These are phyloP conservation scores for Xyrauchen texanus DNA, from an alignment of 2,113 vertebrate species.

Conservation along the genomic window DNA sequence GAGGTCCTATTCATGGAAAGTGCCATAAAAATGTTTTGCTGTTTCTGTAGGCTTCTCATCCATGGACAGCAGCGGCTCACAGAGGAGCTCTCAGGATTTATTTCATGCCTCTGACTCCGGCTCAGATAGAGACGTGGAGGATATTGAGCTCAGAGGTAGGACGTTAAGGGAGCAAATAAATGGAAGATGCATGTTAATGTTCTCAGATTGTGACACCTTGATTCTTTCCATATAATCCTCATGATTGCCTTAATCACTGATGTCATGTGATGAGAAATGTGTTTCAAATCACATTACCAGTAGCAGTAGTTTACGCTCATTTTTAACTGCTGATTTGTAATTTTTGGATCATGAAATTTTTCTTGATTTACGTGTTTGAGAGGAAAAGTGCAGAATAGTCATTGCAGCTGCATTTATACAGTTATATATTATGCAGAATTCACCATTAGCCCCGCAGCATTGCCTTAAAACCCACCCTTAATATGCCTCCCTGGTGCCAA, in stretches of 20 bases:
- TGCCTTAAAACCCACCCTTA: too few relatives aligned
- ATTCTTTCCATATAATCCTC: conserved; percentile 3
- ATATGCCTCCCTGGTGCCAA: too few relatives aligned
- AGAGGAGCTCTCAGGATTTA: conserved; percentile 87
- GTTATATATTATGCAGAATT: too few relatives aligned
- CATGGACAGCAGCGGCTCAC: conserved; percentile 86
- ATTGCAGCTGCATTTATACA: not conserved
- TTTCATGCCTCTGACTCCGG: conserved; percentile 83
- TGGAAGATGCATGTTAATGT: too few relatives aligned
- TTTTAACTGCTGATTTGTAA: conserved; percentile 9
- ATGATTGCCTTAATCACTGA: not conserved
- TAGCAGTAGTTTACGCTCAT: not conserved
- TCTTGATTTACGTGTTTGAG: not conserved
- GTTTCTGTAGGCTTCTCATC: conserved; percentile 74
- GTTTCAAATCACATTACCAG: not conserved
- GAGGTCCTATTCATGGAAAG: not conserved
- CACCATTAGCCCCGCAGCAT: too few relatives aligned
- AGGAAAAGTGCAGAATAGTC: conserved; percentile 5
- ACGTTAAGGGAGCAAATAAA: not conserved
- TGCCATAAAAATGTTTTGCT: not conserved
- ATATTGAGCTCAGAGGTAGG: conserved; percentile 87
- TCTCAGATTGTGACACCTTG: not conserved
- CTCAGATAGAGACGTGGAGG: conserved; percentile 87
- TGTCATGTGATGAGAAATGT: conserved; percentile 8
- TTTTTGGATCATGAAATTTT: not conserved